These are phyloP conservation scores for Gouania willdenowi DNA, from an alignment of 2,797 vertebrate genomes.

Conservation along the genomic window DNA sequence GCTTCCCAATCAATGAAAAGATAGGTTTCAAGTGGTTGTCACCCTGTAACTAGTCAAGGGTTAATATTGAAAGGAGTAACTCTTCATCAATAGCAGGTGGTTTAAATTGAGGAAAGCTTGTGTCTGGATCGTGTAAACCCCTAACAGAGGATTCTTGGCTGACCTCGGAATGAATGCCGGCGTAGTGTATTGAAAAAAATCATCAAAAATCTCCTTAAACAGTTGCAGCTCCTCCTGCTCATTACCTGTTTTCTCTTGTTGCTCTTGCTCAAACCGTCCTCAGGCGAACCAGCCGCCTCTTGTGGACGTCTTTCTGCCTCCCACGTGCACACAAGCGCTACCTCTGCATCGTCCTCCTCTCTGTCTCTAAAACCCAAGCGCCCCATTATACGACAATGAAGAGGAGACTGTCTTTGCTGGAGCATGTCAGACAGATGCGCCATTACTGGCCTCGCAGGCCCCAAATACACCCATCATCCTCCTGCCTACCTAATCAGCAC, in stretches of 20 bases:
- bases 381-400: conserved; percentile 45
- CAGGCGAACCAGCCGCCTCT: conserved; percentile 31
- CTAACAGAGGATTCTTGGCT: too few relatives aligned
- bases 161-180: too few relatives aligned
- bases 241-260: conserved; percentile 49
- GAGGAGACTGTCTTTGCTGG: conserved; percentile 40
- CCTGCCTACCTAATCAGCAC: conserved; percentile 39
- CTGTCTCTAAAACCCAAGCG: conserved; percentile 22
- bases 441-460: conserved; percentile 25
- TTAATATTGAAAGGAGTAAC: too few relatives aligned
- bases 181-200: too few relatives aligned
- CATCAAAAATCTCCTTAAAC: too few relatives aligned
- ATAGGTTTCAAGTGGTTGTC: too few relatives aligned
- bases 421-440: conserved; percentile 47
- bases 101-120: too few relatives aligned
- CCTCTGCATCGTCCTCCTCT: conserved; percentile 16
- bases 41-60: too few relatives aligned
- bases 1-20: too few relatives aligned
- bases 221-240: conserved; percentile 39
- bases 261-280: conserved; percentile 47
- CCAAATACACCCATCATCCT: conserved; percentile 51
- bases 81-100: too few relatives aligned
- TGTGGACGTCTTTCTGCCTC: conserved; percentile 17
- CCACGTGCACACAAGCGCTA: background rate
- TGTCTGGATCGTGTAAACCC: too few relatives aligned